A percentile compares a stretch with the other conserved stretches of the same genome.
phyloP scores from a whole-genome alignment of 2,797 vertebrate species.

The Halcyon leucocephala region DNA sequence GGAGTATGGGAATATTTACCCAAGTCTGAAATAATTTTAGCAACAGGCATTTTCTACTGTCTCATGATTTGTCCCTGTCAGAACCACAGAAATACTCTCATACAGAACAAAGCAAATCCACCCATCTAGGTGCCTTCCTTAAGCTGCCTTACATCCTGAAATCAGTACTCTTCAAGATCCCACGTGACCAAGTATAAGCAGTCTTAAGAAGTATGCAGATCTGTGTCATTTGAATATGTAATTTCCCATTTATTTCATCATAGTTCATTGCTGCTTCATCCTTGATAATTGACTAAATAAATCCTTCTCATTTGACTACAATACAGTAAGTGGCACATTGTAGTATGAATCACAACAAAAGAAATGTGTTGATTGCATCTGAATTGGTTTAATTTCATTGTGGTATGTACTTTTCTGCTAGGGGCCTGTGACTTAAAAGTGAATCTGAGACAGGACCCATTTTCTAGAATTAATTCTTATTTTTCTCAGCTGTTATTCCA shows the following conservation, averaged over 20 bases:
- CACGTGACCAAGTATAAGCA: background rate
- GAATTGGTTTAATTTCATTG: background rate
- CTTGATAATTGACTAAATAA: background rate
- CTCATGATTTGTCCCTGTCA: background rate
- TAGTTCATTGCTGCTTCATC: background rate
- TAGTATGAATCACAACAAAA: background rate
- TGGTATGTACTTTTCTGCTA: background rate
- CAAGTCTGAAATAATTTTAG: background rate
- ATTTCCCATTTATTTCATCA: background rate
- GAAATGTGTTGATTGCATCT: background rate
- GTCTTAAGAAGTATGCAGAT: background rate
- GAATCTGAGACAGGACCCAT: background rate
- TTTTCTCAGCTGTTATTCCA: background rate
- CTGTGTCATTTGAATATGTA: background rate
- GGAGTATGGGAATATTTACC: background rate
- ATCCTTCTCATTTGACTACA: background rate
- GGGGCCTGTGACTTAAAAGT: background rate
- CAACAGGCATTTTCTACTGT: background rate
- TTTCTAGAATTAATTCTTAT: background rate
- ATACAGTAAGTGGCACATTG: background rate
- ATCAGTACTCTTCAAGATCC: background rate
- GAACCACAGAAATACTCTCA: background rate
- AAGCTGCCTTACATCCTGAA: background rate
- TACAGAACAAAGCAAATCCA: background rate
- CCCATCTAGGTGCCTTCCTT: background rate